phyloP scores from a whole-genome alignment of 2,797 vertebrate genomes.

The Muscicapa striata region DNA sequence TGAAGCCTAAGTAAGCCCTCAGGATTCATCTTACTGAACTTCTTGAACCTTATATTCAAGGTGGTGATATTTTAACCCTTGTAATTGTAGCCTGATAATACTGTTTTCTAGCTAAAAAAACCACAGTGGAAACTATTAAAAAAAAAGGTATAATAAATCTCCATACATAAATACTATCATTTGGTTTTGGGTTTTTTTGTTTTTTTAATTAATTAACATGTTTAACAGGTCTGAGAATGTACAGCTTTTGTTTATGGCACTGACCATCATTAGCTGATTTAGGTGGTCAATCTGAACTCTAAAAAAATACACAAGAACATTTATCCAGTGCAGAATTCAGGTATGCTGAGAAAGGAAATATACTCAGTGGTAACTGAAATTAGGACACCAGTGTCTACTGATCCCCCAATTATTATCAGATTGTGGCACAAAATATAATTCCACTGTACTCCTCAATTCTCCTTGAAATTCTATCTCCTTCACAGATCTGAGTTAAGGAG shows the following conservation, averaged over 20 bases:
- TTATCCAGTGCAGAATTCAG: not conserved
- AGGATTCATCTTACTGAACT: not conserved
- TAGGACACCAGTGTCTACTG: not conserved
- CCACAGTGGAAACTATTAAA: not conserved
- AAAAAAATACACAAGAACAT: not conserved
- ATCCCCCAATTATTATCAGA: not conserved
- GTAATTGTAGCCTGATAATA: not conserved
- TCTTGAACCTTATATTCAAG: not conserved
- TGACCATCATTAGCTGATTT: not conserved
- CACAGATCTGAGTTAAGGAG: not conserved
- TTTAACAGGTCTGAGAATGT: not conserved
- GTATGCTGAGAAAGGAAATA: not conserved
- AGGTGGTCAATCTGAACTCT: not conserved
- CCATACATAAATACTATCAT: not conserved
- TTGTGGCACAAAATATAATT: not conserved
- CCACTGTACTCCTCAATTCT: not conserved
- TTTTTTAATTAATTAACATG: not conserved
- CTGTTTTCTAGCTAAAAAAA: not conserved
- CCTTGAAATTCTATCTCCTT: not conserved
- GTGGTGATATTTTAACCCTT: not conserved
- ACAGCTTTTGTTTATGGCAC: not conserved
- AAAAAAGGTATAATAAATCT: not conserved
- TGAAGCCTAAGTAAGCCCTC: not conserved
- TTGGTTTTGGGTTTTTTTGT: not conserved
- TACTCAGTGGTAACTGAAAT: not conserved